Percentiles rank a stretch among this genome's conserved stretches.
These are phyloP conservation scores for Dysdera silvatica DNA, from an alignment of 1,140 invertebrate genomes.

Conservation along the genomic window DNA sequence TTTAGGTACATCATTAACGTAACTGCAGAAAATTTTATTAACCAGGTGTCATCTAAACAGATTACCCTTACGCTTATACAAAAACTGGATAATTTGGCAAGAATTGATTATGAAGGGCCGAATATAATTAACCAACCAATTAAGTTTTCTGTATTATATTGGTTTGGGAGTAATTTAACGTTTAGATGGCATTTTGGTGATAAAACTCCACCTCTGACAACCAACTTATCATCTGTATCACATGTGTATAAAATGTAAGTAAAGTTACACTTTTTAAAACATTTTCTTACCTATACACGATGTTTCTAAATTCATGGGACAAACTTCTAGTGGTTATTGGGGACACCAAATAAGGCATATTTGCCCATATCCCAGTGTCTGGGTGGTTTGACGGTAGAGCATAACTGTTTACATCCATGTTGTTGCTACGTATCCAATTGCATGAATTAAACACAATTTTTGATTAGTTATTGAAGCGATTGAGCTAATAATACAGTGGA, in stretches of 20 bases:
- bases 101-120: slow-evolving; percentile 12
- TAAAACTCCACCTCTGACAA: slow-evolving; percentile 10
- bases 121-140: slow-evolving; percentile 21
- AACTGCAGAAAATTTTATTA: slow-evolving; percentile 24
- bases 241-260: slow-evolving; percentile 25
- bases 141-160: slow-evolving; percentile 20
- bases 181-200: slow-evolving; percentile 29
- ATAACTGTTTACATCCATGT: too few relatives aligned
- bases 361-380: too few relatives aligned
- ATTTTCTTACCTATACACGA: too few relatives aligned
- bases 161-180: slow-evolving; percentile 29
- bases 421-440: too few relatives aligned
- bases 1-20: slow-evolving; percentile 20
- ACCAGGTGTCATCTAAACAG: background rate
- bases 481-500: too few relatives aligned
- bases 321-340: too few relatives aligned
- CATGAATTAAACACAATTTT: too few relatives aligned
- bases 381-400: too few relatives aligned
- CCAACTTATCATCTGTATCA: slow-evolving; percentile 16
- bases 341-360: too few relatives aligned
- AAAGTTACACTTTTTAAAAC: too few relatives aligned
- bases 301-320: too few relatives aligned
- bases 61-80: slow-evolving; percentile 14
- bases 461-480: too few relatives aligned
- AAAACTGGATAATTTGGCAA: slow-evolving; percentile 21